Conservation (phyloP, 2,888 invertebrate species). For the Ophion costatus region DNA sequence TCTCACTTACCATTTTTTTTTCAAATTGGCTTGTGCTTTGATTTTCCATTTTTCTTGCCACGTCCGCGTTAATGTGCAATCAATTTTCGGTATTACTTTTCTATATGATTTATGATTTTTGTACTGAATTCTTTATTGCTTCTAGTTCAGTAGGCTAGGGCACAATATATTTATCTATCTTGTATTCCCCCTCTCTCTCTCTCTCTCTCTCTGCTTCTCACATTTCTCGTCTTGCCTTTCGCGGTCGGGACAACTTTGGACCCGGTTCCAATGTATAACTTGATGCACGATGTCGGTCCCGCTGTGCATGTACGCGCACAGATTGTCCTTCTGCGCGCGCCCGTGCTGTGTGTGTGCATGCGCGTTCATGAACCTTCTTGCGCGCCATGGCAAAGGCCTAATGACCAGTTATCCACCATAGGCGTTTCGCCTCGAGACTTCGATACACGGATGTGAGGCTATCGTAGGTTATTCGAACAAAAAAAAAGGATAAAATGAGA, state of each 20-base stretch:
- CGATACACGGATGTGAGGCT: constrained; percentile 17
- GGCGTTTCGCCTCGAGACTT: constrained; percentile 49
- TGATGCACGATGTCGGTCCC: constrained; percentile 61
- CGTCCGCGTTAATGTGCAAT: too few species aligned
- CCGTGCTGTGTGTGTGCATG: background rate
- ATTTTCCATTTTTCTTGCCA: too few species aligned
- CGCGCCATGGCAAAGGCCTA: constrained; percentile 53
- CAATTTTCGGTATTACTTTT: too few species aligned
- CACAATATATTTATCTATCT: background rate
- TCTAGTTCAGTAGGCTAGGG: too few species aligned
- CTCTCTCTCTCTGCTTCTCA: constrained; percentile 27
- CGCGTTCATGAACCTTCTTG: constrained; percentile 40
- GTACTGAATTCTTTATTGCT: too few species aligned
- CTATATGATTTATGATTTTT: too few species aligned
- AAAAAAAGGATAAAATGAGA: background rate
- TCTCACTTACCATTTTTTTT: too few species aligned
- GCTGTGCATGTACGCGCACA: constrained; percentile 45
- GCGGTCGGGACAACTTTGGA: constrained; percentile 56
- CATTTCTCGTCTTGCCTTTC: constrained; percentile 60
- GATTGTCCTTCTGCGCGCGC: too few species aligned
- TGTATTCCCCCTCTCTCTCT: background rate
- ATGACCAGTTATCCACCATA: constrained; percentile 52
- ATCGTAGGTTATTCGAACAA: constrained; percentile 11
- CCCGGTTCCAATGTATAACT: constrained; percentile 61
- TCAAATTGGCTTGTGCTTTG: too few species aligned